Percentiles rank a stretch among this genome's conserved stretches.
Evolutionary conservation across 2,113 vertebrate genomes (phyloP).

Genomic region (Rhinogobius similis): DNA sequence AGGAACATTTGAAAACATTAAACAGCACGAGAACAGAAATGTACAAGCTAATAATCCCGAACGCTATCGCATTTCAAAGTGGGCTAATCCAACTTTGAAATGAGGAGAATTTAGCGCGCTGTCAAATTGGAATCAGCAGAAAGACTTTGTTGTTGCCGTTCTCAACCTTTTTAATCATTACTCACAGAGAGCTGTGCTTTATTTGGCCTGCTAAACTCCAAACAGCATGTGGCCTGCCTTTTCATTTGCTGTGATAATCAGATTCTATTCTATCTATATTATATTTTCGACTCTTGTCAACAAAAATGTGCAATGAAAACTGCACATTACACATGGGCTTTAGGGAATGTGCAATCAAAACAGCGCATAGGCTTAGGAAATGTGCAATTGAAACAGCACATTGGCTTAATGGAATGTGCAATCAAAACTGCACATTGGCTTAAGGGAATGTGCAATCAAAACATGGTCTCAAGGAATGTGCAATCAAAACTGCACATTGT

Average conservation of each 20-base stretch:
- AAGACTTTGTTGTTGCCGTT: conserved; percentile 3
- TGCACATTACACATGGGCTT: too few relatives aligned
- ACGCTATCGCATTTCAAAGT: conserved; percentile 48
- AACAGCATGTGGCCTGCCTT: not conserved
- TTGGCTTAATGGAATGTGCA: too few relatives aligned
- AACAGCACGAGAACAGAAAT: conserved; percentile 49
- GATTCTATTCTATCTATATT: too few relatives aligned
- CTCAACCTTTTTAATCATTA: not conserved
- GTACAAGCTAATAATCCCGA: conserved; percentile 51
- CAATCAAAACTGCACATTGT: too few relatives aligned
- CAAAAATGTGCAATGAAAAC: too few relatives aligned
- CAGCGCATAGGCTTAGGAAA: too few relatives aligned
- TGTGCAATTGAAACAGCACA: too few relatives aligned
- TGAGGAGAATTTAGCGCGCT: conserved; percentile 5
- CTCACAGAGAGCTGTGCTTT: not conserved
- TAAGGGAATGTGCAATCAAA: too few relatives aligned
- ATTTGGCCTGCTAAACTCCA: not conserved
- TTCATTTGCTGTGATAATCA: not conserved
- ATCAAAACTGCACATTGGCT: too few relatives aligned
- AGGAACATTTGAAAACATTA: conserved; percentile 40
- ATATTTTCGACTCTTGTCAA: too few relatives aligned
- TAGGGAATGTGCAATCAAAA: too few relatives aligned
- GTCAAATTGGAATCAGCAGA: conserved; percentile 12
- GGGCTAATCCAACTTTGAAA: conserved; percentile 33
- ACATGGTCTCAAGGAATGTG: too few relatives aligned